Percentiles rank a stretch among this genome's conserved stretches.
Evolutionary conservation across 2,888 invertebrate genomes (phyloP).

Genomic region (Phrixothrix hirtus): DNA sequence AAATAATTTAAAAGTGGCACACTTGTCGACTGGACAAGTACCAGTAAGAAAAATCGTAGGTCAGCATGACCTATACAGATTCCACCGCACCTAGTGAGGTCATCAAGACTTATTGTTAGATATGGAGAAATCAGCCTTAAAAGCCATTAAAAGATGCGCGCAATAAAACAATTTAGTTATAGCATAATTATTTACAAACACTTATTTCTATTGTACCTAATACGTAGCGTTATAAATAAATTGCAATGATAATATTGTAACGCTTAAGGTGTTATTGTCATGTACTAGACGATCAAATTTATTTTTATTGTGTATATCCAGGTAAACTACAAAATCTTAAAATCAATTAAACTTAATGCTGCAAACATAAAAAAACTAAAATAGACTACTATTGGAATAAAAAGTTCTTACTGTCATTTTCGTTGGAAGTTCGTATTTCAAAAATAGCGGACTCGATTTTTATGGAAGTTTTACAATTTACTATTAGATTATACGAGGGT

Average conservation of each 20-base stretch:
- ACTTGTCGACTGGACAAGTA: conserved; percentile 20
- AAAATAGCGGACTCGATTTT: no score
- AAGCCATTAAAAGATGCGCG: no score
- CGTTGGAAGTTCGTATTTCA: no score
- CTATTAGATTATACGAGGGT: no score
- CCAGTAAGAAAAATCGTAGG: conserved; percentile 17
- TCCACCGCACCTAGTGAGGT: conserved; percentile 28
- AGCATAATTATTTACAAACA: neutral
- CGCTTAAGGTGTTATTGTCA: neutral
- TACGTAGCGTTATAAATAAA: neutral
- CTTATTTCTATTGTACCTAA: neutral
- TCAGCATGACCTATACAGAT: conserved; percentile 27
- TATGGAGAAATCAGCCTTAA: conserved; percentile 15
- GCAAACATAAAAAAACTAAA: no score
- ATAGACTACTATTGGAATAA: no score
- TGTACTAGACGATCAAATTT: no score
- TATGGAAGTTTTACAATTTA: no score
- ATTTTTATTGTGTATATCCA: no score
- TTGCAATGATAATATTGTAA: neutral
- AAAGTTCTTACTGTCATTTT: no score
- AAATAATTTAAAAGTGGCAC: conserved; percentile 24
- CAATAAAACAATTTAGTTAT: neutral
- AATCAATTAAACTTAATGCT: no score
- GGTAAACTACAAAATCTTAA: no score
- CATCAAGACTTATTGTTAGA: conserved; percentile 17